phyloP scores from a whole-genome alignment of 1,140 invertebrate species.

The Magallana angulata region DNA sequence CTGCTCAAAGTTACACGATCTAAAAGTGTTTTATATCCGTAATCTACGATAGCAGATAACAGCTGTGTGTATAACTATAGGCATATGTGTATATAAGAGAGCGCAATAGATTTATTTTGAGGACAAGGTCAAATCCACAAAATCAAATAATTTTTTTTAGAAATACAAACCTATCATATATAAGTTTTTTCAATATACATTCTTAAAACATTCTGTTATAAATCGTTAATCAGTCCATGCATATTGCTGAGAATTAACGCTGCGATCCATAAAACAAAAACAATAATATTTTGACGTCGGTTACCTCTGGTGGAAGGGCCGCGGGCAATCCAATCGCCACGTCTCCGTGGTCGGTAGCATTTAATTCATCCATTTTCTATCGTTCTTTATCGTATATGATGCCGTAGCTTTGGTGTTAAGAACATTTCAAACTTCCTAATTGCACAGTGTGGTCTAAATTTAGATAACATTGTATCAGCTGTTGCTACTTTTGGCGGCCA shows the following conservation, averaged over 20 bases:
- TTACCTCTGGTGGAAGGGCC: slow-evolving; percentile 83
- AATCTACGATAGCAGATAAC: slow-evolving; percentile 24
- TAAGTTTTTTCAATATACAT: no score
- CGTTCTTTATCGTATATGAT: slow-evolving; percentile 37
- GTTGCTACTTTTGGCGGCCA: slow-evolving; percentile 61
- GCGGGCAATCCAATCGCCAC: slow-evolving; percentile 72
- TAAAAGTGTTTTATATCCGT: neutral
- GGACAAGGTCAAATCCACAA: no score
- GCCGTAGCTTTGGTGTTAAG: slow-evolving; percentile 26
- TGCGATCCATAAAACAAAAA: neutral
- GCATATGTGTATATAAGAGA: no score
- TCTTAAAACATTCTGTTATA: no score
- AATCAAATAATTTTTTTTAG: no score
- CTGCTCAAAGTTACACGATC: neutral
- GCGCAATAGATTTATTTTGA: no score
- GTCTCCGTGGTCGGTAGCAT: slow-evolving; percentile 86
- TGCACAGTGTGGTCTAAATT: slow-evolving; percentile 35
- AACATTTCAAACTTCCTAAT: slow-evolving; percentile 18
- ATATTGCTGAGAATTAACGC: no score
- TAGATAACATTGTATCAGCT: slow-evolving; percentile 46
- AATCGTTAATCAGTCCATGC: no score
- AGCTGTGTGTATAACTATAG: neutral
- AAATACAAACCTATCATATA: no score
- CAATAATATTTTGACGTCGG: neutral
- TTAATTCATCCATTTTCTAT: slow-evolving; percentile 83